Base-by-base conservation (phyloP, 2,888 invertebrate genomes). In the Stenolophus ochropezus region DNA sequence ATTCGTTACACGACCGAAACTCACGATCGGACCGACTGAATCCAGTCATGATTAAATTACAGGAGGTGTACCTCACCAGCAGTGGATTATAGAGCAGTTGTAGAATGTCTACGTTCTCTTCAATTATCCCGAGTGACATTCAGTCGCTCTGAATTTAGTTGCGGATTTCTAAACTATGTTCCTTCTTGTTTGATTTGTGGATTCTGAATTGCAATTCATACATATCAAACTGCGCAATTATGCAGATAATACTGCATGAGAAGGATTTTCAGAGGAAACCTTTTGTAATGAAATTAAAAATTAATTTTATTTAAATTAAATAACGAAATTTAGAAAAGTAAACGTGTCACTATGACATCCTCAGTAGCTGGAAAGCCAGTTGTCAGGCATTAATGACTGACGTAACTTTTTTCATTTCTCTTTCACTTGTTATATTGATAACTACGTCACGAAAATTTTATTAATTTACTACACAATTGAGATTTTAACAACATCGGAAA, bases 1-100 rank as follows among this genome's bases (percentile, higher is more conserved):
- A 61, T 61, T 61, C 61, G 61, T 61, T 61, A 61, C 25, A 27
- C 61, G 23, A 61, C 61, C 61, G 25, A 61, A 61, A 61, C 23
- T 25, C 61, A 61, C 61, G 25, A 61, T 61, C 61, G 61, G 61
- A 1, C 61, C 61, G 21, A 56, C 8, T 61, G 61, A 61, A 23
- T 61, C 61, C 61, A 61, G 25, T 61, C 61, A 61, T 56, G 56
- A 56, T 56, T 56, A 56, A 56, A 56, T 56, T 56, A 56, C n/a
- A 20, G 20, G 23, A 56, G 56, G 56, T 56, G 11, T 56, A 56
- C 56, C 56, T 56, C 56, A 56, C 20, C 20, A 56, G 6, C 11
- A 20, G 21, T n/a, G 56, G 56, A 56, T 56, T 56, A 23, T 4
- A 56, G 20, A 56, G 1, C 11, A 56, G 21, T 14, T 16, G 16